Base-by-base conservation (phyloP, 2,797 vertebrate genomes). In the Spea hammondii region DNA sequence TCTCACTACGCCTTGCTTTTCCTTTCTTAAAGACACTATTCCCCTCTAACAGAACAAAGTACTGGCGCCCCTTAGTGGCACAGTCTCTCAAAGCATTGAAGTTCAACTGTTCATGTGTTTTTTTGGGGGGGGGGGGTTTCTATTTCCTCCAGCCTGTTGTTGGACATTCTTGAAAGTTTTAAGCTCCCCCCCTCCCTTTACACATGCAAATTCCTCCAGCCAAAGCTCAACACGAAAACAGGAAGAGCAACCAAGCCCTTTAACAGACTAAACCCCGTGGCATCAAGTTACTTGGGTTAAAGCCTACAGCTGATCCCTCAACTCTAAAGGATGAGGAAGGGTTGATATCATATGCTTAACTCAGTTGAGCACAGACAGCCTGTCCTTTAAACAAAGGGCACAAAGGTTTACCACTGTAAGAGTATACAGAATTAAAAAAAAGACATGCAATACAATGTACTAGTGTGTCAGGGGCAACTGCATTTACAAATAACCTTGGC, bases 91-190 rank as follows among this genome's bases (percentile, higher is more conserved):
- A 70, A 55, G 57, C 12, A 32, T 71, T 10, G 44, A 67, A 66
- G n/a, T 55, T 55, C n/a, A 64, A 11, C 13, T 14, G n/a, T 55
- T 55, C n/a, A 64, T 1, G 8, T 14, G 49, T 69, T 74, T 71
- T 69, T 65, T 64, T 49, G 75, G n/a, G n/a, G n/a, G n/a, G n/a
- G n/a, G n/a, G n/a, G n/a, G 8, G 70, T 48, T 11, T 76, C 62
- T 57, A 2, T 32, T 45, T 65, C 85, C 87, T 86, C 83, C 84
- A 83, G 79, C 81, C 65, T 87, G 89, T 83, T 85, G 89, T 88
- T 88, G 65, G 85, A 88, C 90, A 93, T 93, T 93, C 92, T 90
- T 89, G 88, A 92, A 93, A 92, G 91, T 92, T 92, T 92, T 91
- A 89, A 88, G 88, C 89, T 88, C 88, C 90, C 89, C 89, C 89